A percentile compares a stretch with the other conserved stretches of the same genome.
These are phyloP conservation scores for Orthosia incerta DNA, from an alignment of 2,888 invertebrate genomes.

Conservation along the genomic window DNA sequence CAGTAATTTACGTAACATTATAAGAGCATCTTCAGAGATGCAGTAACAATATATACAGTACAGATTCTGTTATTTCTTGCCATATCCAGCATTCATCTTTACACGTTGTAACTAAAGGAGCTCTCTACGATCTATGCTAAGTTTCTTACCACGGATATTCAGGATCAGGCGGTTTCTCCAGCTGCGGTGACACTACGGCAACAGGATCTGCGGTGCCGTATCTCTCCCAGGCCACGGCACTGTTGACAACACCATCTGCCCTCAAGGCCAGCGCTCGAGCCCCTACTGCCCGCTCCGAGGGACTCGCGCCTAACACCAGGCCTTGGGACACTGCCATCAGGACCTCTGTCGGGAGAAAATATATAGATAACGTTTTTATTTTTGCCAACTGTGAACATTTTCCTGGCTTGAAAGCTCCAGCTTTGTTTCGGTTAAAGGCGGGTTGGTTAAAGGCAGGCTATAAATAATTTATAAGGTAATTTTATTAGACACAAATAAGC, in stretches of 20 bases:
- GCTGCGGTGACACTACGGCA: conserved; percentile 86
- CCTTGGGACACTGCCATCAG: conserved; percentile 94
- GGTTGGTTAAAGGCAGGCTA: too few species aligned
- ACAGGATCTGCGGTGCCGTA: conserved; percentile 85
- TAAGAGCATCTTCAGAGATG: too few species aligned
- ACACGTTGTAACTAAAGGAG: not conserved
- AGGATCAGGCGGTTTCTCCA: conserved; percentile 92
- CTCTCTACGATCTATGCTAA: not conserved
- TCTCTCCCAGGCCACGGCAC: conserved; percentile 85
- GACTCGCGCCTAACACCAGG: conserved; percentile 90
- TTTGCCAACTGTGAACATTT: not conserved
- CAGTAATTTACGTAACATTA: too few species aligned
- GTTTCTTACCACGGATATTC: conserved; percentile 93
- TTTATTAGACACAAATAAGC: conserved; percentile 16
- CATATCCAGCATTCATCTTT: not conserved
- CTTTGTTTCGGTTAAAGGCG: not conserved
- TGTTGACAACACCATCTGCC: conserved; percentile 81
- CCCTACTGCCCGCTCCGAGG: conserved; percentile 90
- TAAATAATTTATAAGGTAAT: conserved; percentile 1
- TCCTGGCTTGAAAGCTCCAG: not conserved
- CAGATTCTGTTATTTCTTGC: not conserved
- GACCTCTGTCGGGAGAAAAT: conserved; percentile 88
- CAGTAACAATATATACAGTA: not conserved
- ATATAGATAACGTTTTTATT: not conserved
- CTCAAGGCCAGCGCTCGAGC: conserved; percentile 86